A percentile compares a stretch with the other conserved stretches of the same genome.
These are phyloP conservation scores for Macropis europaea DNA, from an alignment of 2,888 invertebrate species.

Conservation along the genomic window DNA sequence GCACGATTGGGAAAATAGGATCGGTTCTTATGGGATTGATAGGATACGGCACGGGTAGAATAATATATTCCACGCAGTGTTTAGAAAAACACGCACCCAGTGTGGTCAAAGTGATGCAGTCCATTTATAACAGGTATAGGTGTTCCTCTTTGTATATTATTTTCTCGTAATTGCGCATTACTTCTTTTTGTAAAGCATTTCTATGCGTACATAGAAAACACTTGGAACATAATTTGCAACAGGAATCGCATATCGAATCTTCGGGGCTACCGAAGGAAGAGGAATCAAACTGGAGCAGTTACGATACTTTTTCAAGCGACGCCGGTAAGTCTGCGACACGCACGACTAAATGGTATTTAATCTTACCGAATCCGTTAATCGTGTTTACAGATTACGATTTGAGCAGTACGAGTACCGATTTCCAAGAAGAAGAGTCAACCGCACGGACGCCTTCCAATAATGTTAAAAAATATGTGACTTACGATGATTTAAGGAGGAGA, in stretches of 20 bases:
- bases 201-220: neutral
- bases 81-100: neutral
- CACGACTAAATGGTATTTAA: neutral
- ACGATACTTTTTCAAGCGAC: neutral
- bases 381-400: slow-evolving; percentile 9
- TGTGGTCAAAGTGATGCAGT: neutral
- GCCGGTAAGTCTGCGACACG: neutral
- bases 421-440: neutral
- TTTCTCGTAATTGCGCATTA: neutral
- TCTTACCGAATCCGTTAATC: neutral
- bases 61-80: neutral
- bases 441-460: neutral
- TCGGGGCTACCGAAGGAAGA: neutral
- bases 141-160: too few species aligned
- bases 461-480: slow-evolving; percentile 19
- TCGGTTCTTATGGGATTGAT: fast-evolving
- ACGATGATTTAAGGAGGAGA: slow-evolving; percentile 38
- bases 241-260: neutral
- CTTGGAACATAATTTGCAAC: neutral
- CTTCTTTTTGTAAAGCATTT: neutral
- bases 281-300: neutral
- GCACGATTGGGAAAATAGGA: fast-evolving
- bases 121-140: neutral
- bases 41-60: neutral
- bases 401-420: neutral